phyloP scores from a whole-genome alignment of 2,113 vertebrate genomes.

The Limnothrissa miodon region DNA sequence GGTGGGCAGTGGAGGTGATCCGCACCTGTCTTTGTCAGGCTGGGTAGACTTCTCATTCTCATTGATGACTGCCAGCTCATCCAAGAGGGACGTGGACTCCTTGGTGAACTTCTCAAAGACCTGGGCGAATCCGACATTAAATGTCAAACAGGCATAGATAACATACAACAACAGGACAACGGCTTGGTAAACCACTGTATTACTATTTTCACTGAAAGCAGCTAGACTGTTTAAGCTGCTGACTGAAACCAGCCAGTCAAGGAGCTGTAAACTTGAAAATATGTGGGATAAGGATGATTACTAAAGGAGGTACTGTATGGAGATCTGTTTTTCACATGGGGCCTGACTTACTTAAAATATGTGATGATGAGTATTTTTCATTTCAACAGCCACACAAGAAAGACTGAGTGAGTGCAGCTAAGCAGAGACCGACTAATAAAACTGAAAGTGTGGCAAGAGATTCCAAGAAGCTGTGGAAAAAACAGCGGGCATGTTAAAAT shows the following conservation, averaged over 20 bases:
- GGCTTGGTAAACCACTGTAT: not conserved
- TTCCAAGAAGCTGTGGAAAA: not conserved
- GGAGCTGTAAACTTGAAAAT: not conserved
- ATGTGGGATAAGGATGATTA: not conserved
- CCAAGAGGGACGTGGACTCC: slow-evolving; percentile 92
- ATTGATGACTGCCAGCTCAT: slow-evolving; percentile 93
- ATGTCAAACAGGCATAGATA: not conserved
- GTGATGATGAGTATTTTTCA: not conserved
- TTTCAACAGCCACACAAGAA: not conserved
- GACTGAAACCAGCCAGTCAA: not conserved
- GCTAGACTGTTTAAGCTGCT: not conserved
- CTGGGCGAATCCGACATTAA: slow-evolving; percentile 58
- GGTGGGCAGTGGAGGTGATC: not conserved
- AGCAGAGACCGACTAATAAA: not conserved
- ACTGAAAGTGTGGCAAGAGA: slow-evolving; percentile 1
- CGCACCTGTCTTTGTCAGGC: slow-evolving; percentile 87
- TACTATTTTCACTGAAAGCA: not conserved
- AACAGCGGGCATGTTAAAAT: not conserved
- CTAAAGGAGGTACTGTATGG: not conserved
- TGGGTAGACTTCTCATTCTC: slow-evolving; percentile 86
- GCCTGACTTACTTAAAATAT: not conserved
- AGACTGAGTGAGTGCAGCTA: not conserved
- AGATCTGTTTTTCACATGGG: not conserved
- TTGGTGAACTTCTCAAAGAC: slow-evolving; percentile 99
- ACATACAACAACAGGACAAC: not conserved